These are phyloP conservation scores for Harpagoxenus sublaevis DNA, from an alignment of 2,888 invertebrate species.

Conservation along the genomic window DNA sequence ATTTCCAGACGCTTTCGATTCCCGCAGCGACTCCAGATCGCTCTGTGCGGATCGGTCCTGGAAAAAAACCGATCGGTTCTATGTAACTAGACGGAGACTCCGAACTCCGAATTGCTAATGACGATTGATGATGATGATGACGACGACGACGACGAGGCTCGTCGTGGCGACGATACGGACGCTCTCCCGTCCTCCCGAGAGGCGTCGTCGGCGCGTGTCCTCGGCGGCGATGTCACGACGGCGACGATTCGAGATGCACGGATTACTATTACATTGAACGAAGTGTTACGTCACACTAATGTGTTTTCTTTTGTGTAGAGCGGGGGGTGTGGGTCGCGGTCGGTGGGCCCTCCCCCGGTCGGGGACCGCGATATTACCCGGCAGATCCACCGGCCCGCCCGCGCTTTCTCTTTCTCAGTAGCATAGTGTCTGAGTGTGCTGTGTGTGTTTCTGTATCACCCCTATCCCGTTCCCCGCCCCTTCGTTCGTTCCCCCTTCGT, in stretches of 20 bases:
- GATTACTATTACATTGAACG: slow-evolving; percentile 62
- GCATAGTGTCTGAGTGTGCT: slow-evolving; percentile 85
- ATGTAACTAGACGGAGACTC: slow-evolving; percentile 13
- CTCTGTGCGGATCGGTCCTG: slow-evolving; percentile 8
- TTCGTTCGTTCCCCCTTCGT: not conserved
- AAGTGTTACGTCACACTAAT: slow-evolving; percentile 78
- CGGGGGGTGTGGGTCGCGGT: slow-evolving; percentile 77
- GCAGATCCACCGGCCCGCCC: slow-evolving; percentile 76
- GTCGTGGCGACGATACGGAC: slow-evolving; percentile 17
- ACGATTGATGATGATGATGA: not conserved
- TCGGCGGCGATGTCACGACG: slow-evolving; percentile 57
- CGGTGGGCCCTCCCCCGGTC: slow-evolving; percentile 67
- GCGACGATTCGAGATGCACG: slow-evolving; percentile 66
- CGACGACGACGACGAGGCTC: slow-evolving; percentile 2
- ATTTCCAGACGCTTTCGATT: not conserved
- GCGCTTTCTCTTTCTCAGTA: slow-evolving; percentile 80
- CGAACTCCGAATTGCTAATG: not conserved
- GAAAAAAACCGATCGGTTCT: not conserved
- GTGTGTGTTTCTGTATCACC: slow-evolving; percentile 82
- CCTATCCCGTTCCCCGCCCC: not conserved
- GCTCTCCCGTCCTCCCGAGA: slow-evolving; percentile 37
- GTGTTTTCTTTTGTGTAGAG: slow-evolving; percentile 82
- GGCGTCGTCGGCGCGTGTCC: slow-evolving; percentile 15
- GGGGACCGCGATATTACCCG: slow-evolving; percentile 57
- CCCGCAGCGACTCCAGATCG: slow-evolving; percentile 11